Percentiles rank a stretch among this genome's conserved stretches.
These are phyloP conservation scores for Cosmia trapezina DNA, from an alignment of 2,888 invertebrate genomes.

Conservation along the genomic window DNA sequence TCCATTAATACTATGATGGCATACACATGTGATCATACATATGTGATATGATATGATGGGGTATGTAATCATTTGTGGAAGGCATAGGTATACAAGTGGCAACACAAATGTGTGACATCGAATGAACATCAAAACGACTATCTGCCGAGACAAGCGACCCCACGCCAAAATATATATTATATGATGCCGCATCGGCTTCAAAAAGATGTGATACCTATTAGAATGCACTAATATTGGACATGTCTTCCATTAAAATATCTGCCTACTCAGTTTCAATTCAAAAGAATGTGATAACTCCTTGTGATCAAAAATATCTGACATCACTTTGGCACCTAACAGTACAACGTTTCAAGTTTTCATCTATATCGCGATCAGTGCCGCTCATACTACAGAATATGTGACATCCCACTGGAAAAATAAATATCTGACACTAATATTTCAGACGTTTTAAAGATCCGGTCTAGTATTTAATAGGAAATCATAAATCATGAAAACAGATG, in stretches of 20 bases:
- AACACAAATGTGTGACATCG: not conserved
- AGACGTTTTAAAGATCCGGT: not conserved
- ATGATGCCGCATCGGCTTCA: not conserved
- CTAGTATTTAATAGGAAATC: not conserved
- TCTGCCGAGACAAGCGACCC: not conserved
- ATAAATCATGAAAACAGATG: not conserved
- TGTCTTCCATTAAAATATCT: not conserved
- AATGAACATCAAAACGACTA: not conserved
- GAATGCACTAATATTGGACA: no score
- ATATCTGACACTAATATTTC: not conserved
- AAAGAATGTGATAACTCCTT: not conserved
- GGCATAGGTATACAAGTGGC: no score
- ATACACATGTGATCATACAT: no score
- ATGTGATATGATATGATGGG: no score
- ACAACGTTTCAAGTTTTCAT: not conserved
- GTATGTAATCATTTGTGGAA: no score
- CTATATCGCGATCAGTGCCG: not conserved
- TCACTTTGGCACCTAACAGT: not conserved
- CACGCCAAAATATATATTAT: not conserved
- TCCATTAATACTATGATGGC: no score
- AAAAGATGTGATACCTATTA: not conserved
- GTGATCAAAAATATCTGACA: not conserved
- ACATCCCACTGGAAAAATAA: not conserved
- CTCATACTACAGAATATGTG: not conserved
- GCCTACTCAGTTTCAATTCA: not conserved